Percentiles rank a stretch among this genome's conserved stretches.
Conservation (phyloP, 2,797 vertebrate genomes). For the Spinus olivaceus region DNA sequence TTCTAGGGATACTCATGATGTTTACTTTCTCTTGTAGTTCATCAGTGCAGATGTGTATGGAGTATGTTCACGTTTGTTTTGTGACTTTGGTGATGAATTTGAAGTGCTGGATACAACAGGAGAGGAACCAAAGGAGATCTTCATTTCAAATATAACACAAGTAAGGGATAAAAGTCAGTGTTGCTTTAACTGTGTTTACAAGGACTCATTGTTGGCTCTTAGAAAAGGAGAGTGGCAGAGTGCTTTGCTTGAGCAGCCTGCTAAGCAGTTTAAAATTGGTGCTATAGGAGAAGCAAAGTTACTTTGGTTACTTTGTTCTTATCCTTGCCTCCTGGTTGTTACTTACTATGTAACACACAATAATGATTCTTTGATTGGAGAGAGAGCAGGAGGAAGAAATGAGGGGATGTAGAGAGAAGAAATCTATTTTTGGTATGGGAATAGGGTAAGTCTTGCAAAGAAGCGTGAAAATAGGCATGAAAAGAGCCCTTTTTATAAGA, state of each 20-base stretch:
- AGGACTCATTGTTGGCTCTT: not conserved
- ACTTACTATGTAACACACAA: not conserved
- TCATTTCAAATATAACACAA: slow-evolving; percentile 94
- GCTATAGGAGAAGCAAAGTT: not conserved
- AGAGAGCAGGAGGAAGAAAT: not conserved
- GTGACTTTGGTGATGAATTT: slow-evolving; percentile 95
- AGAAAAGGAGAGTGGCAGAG: not conserved
- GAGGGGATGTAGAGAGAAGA: not conserved
- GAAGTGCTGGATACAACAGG: slow-evolving; percentile 94
- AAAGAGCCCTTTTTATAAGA: not conserved
- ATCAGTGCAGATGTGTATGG: slow-evolving; percentile 90
- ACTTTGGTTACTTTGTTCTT: not conserved
- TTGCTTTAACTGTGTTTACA: not conserved
- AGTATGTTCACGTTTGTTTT: slow-evolving; percentile 92
- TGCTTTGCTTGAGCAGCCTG: not conserved
- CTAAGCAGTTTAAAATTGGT: not conserved
- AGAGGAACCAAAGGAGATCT: slow-evolving; percentile 95
- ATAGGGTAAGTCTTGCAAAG: not conserved
- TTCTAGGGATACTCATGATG: not conserved
- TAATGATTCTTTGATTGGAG: not conserved
- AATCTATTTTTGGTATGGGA: not conserved
- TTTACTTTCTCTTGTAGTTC: slow-evolving; percentile 79
- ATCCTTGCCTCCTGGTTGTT: not conserved
- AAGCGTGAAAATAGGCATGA: not conserved
- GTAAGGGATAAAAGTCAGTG: slow-evolving; percentile 66